phyloP scores from a whole-genome alignment of 2,888 invertebrate species.

The Matsumyia berberina region DNA sequence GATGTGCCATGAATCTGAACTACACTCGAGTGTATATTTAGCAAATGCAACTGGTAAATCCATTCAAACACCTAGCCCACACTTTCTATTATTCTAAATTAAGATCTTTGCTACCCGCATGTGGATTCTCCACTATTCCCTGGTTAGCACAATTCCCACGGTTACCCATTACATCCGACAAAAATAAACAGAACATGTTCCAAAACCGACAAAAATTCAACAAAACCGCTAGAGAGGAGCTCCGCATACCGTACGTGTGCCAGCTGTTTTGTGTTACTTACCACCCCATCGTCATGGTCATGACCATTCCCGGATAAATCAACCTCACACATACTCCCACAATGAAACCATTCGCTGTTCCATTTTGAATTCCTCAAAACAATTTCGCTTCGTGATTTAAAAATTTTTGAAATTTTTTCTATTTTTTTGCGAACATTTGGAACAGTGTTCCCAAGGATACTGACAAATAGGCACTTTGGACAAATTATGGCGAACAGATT shows the following conservation, averaged over 20 bases:
- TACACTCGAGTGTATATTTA: neutral
- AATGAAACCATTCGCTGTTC: neutral
- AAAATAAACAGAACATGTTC: conserved; percentile 23
- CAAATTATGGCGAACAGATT: neutral
- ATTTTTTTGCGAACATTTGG: neutral
- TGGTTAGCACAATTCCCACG: conserved; percentile 8
- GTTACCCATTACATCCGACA: neutral
- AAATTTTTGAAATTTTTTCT: neutral
- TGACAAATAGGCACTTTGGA: conserved; percentile 23
- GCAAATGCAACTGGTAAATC: neutral
- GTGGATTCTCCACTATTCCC: neutral
- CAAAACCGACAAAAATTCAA: conserved; percentile 1
- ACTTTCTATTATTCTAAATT: conserved; percentile 6
- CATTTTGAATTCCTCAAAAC: neutral
- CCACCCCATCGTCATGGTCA: conserved; percentile 30
- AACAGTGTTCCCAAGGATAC: neutral
- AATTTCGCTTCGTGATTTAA: neutral
- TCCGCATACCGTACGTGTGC: neutral
- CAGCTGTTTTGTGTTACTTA: conserved; percentile 27
- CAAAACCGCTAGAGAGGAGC: neutral
- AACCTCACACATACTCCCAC: neutral
- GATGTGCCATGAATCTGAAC: no score
- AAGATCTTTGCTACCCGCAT: neutral
- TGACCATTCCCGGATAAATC: conserved; percentile 17
- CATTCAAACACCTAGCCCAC: neutral